phyloP scores from a whole-genome alignment of 2,113 vertebrate species.

The Solea solea region DNA sequence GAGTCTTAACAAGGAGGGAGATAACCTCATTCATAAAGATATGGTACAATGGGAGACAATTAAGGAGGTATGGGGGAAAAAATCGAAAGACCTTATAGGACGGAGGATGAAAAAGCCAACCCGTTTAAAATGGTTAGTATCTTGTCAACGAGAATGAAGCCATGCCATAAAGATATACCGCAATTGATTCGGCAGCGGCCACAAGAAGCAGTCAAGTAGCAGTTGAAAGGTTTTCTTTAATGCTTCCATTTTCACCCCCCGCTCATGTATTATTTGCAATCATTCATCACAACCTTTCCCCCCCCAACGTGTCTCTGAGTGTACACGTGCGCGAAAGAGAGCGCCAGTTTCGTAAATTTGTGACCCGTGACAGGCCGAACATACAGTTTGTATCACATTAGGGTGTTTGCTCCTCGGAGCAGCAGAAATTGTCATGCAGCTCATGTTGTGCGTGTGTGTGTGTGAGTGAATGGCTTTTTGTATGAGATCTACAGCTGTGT shows the following conservation, averaged over 20 bases:
- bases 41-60: too few species aligned
- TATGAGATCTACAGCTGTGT: conserved; percentile 17
- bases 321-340: background rate
- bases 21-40: too few species aligned
- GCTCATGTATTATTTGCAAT: conserved; percentile 20
- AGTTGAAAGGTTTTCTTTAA: conserved; percentile 30
- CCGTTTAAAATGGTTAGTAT: too few species aligned
- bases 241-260: conserved; percentile 1
- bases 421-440: conserved; percentile 28
- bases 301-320: conserved; percentile 1
- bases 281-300: conserved; percentile 32
- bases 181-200: background rate
- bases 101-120: too few species aligned
- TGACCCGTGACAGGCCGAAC: conserved; percentile 23
- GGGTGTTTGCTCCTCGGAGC: conserved; percentile 3
- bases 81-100: too few species aligned
- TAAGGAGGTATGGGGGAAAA: too few species aligned
- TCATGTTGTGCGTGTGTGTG: background rate
- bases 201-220: conserved; percentile 1
- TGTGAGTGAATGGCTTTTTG: background rate
- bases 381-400: conserved; percentile 34
- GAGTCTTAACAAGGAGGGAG: too few species aligned
- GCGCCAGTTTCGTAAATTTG: background rate
- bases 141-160: background rate
- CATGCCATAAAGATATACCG: background rate